A percentile compares a stretch with the other conserved stretches of the same genome.
phyloP scores from a whole-genome alignment of 2,113 vertebrate genomes.

The Nesoenas mayeri region DNA sequence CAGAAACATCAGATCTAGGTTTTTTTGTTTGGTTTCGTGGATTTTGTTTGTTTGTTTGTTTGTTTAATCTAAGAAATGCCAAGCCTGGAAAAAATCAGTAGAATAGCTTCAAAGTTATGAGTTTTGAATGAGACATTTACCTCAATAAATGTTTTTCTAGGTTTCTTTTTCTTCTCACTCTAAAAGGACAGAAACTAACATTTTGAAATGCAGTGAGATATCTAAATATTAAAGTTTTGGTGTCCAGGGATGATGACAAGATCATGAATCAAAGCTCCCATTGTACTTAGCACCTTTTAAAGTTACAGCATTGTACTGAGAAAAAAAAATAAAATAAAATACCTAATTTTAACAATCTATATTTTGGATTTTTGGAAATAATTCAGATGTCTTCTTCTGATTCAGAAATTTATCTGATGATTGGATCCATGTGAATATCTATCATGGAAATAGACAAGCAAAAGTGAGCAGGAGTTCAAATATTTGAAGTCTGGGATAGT shows the following conservation, averaged over 20 bases:
- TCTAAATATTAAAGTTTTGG: background rate
- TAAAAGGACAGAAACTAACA: background rate
- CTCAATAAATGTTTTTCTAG: background rate
- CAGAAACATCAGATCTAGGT: background rate
- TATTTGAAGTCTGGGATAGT: background rate
- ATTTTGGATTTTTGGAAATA: background rate
- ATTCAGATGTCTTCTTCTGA: background rate
- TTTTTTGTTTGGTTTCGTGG: background rate
- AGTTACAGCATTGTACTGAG: background rate
- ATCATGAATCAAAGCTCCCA: background rate
- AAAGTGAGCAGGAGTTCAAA: background rate
- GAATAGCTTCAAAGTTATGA: background rate
- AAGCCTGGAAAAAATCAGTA: background rate
- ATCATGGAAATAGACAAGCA: background rate
- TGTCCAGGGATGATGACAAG: background rate
- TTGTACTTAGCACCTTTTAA: background rate
- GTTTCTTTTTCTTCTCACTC: background rate
- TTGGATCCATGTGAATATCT: background rate
- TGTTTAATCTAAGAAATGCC: background rate
- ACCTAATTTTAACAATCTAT: background rate
- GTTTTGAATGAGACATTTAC: background rate
- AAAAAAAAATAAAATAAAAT: background rate
- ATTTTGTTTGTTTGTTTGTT: too few relatives aligned
- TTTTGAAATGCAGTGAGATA: background rate
- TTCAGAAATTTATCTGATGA: background rate